A percentile compares a stretch with the other conserved stretches of the same genome.
Conservation (phyloP, 2,113 vertebrate species). For the Connochaetes taurinus region DNA sequence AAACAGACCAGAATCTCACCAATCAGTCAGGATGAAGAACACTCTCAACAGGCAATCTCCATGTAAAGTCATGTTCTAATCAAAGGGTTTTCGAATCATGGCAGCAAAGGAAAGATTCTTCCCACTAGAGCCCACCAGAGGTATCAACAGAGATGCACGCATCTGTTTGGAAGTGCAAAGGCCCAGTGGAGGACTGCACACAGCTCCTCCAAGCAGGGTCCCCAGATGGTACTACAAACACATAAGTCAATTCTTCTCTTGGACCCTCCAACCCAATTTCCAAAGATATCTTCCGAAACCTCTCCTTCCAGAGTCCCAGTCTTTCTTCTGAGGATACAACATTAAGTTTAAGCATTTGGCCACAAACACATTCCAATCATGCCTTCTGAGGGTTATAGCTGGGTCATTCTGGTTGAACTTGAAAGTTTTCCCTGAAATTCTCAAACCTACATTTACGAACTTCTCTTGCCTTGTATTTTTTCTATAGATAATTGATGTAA, state of each 20-base stretch:
- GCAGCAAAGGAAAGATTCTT: background rate
- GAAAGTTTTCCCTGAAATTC: constrained; percentile 60
- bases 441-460: constrained; percentile 43
- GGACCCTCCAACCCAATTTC: background rate
- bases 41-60: background rate
- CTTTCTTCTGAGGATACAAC: constrained; percentile 43
- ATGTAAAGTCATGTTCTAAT: background rate
- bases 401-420: constrained; percentile 62
- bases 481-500: constrained; percentile 30
- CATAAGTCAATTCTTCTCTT: background rate
- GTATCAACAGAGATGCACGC: background rate
- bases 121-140: background rate
- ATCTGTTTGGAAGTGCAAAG: background rate
- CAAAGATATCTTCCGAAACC: background rate
- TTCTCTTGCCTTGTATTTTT: constrained; percentile 19
- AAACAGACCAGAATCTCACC: background rate
- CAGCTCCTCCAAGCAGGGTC: background rate
- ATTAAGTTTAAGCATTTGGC: constrained; percentile 51
- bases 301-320: constrained; percentile 12
- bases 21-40: background rate
- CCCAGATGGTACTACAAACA: background rate
- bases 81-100: background rate
- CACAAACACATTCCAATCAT: constrained; percentile 71
- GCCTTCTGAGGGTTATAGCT: constrained; percentile 60
- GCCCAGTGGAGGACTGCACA: background rate